Conservation (phyloP, 2,888 invertebrate genomes). For the Napeogenes sylphis region DNA sequence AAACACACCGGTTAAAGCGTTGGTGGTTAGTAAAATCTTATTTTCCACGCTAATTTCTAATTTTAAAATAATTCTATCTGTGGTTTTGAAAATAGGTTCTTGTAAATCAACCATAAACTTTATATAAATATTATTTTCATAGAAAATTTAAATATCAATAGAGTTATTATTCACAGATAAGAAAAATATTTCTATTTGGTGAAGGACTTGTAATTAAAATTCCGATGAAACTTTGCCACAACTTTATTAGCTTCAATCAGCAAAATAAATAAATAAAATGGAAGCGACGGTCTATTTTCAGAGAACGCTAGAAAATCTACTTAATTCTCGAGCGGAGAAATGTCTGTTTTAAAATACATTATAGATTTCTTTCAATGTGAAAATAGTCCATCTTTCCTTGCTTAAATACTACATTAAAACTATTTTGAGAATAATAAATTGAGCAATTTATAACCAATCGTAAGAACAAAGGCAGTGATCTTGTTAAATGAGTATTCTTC, state of each 20-base stretch:
- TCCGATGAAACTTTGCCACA: constrained; percentile 14
- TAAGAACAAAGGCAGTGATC: background rate
- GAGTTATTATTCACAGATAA: constrained; percentile 1
- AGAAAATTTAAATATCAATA: background rate
- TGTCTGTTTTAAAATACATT: constrained; percentile 11
- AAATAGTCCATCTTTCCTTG: constrained; percentile 11
- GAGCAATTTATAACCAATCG: constrained; percentile 9
- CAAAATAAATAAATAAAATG: constrained; percentile 28
- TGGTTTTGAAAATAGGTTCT: no score
- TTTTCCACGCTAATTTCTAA: no score
- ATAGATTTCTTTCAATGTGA: constrained; percentile 11
- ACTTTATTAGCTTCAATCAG: constrained; percentile 28
- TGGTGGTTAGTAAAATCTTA: no score
- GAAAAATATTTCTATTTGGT: background rate
- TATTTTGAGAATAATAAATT: constrained; percentile 9
- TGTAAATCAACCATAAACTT: no score
- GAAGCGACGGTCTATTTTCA: constrained; percentile 18
- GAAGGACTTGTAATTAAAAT: constrained; percentile 18
- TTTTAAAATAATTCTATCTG: no score
- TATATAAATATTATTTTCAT: background rate
- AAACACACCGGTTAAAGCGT: no score
- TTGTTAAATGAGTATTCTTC: constrained; percentile 9
- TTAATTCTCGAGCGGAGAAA: constrained; percentile 10
- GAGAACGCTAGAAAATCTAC: constrained; percentile 10
- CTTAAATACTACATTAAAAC: constrained; percentile 7